These are phyloP conservation scores for Taxidea taxus DNA, from an alignment of 2,113 vertebrate genomes.

Conservation along the genomic window DNA sequence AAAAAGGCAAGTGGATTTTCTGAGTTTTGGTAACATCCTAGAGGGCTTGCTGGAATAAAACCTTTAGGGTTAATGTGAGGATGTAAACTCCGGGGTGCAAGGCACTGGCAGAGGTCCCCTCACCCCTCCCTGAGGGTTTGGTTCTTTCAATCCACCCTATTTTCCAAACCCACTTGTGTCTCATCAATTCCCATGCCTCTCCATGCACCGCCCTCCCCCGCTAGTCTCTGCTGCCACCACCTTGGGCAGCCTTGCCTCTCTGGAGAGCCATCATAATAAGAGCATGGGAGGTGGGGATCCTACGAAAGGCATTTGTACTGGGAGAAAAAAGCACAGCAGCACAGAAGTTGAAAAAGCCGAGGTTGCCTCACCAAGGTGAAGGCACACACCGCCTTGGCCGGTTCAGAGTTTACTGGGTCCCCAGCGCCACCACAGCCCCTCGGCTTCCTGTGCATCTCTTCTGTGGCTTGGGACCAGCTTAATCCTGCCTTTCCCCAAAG, in stretches of 20 bases:
- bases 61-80: background rate
- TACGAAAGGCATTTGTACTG: background rate
- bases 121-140: background rate
- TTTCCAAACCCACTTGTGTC: background rate
- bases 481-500: background rate
- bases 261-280: background rate
- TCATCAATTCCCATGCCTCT: background rate
- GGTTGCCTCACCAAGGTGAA: too few species aligned
- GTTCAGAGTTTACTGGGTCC: too few species aligned
- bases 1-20: background rate
- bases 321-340: background rate
- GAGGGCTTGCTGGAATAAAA: background rate
- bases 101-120: rapidly evolving
- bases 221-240: rapidly evolving
- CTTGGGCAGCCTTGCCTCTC: background rate
- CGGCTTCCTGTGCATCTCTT: background rate
- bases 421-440: background rate
- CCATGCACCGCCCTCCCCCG: too few species aligned
- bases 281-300: background rate
- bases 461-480: background rate
- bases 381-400: background rate
- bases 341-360: too few species aligned
- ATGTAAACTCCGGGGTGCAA: background rate
- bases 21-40: background rate
- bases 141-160: background rate